Percentiles rank a stretch among this genome's conserved stretches.
Conservation (phyloP, 1,140 invertebrate genomes). For the Metopolophium dirhodum region DNA sequence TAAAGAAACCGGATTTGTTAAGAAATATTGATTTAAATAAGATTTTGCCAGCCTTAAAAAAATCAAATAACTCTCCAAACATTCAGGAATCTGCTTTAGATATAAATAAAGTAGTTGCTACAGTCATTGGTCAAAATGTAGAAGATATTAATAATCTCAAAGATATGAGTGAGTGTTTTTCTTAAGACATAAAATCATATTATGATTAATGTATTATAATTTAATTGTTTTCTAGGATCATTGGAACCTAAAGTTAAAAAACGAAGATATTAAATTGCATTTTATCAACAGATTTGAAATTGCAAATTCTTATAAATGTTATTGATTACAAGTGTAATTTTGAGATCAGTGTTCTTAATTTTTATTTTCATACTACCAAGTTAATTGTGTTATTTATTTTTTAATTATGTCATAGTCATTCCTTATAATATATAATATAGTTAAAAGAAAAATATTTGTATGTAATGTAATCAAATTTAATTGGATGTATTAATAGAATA, state of each 20-base stretch:
- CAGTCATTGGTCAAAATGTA: slow-evolving; percentile 4
- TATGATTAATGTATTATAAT: not conserved
- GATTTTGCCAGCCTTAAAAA: slow-evolving; percentile 6
- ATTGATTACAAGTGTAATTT: not conserved
- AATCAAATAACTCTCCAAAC: not conserved
- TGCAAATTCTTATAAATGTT: not conserved
- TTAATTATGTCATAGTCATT: not conserved
- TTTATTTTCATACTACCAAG: slow-evolving; percentile 11
- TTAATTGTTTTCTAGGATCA: not conserved
- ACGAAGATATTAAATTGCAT: not conserved
- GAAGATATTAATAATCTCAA: slow-evolving; percentile 33
- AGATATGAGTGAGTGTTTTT: slow-evolving; percentile 46
- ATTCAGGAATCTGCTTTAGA: not conserved
- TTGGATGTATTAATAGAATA: not conserved
- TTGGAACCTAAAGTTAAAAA: slow-evolving; percentile 14
- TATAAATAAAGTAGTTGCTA: slow-evolving; percentile 27
- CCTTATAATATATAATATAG: not conserved
- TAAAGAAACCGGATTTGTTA: not conserved
- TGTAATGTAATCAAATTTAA: not conserved
- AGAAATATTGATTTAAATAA: slow-evolving; percentile 8
- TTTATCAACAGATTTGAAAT: not conserved
- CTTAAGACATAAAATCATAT: not conserved
- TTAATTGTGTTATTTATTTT: slow-evolving; percentile 31
- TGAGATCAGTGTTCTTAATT: not conserved
- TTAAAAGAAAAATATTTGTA: not conserved